Evolutionary conservation across 2,113 vertebrate species (phyloP), one percentile per base, ranked within the genome.

Genomic region (Pollachius pollachius): DNA sequence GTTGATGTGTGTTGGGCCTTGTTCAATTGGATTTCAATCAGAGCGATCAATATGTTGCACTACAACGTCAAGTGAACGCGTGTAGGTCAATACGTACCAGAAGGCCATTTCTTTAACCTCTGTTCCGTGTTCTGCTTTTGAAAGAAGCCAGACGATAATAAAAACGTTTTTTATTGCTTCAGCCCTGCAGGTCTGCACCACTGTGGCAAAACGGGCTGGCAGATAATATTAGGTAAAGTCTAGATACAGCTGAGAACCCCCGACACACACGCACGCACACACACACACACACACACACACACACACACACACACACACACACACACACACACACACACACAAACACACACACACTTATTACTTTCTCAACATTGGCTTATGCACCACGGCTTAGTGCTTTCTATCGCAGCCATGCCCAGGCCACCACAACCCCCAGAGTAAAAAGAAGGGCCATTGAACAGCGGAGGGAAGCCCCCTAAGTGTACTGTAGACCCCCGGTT

Each of bases 361-460:
- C 69, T 84, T 48, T 13, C 41, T 13, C 41, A 13, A 48, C 41
- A 13, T 34, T 34, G 30, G 30, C 30, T 48, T 9, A 12, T 48
- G 41, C 12, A 12, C 41, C 41, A 48, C 41, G 8, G 41, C 41
- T 48, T 48, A 9, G 41, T 13, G 41, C 41, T 48, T 48, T 48
- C 41, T 48, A 48, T 48, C 2, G 30, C 30, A 34, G 2, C 41
- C 12, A 48, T 48, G 41, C 41, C 41, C 41, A 34, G 30, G 30
- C 61, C 75, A 81, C 84, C 74, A 71, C 74, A 72, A 7, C 41
- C 41, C 41, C 12, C 41, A 34, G 30, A 34, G 30, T 34, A 34
- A 34, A 34, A 34, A 34, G 23, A 34, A 7, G 30, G 30, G 30
- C 4, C 30, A 34, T 7, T 34, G 30, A 34, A 34, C 30, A 34